These are phyloP conservation scores for Papilio polyxenes DNA, from an alignment of 1,140 invertebrate genomes.

Conservation along the genomic window DNA sequence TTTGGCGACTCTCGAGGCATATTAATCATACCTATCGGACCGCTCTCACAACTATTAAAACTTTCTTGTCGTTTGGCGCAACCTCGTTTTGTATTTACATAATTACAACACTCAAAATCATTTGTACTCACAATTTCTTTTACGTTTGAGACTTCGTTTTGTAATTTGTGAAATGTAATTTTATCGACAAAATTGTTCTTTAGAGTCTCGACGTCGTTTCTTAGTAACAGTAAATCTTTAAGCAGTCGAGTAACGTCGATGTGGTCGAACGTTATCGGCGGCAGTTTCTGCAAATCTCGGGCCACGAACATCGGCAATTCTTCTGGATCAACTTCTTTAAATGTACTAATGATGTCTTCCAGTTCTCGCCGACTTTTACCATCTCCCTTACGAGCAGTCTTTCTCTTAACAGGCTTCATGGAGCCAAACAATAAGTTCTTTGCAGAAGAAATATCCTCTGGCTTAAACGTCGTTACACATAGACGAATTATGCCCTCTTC, in stretches of 20 bases:
- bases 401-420: background rate
- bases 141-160: too few species aligned
- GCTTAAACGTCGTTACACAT: conserved; percentile 25
- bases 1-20: conserved; percentile 3
- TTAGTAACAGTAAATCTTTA: conserved; percentile 23
- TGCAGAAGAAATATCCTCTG: conserved; percentile 12
- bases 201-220: conserved; percentile 11
- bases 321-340: conserved; percentile 37
- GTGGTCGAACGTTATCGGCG: conserved; percentile 37
- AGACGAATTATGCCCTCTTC: conserved; percentile 38
- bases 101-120: conserved; percentile 22
- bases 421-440: conserved; percentile 34
- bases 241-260: conserved; percentile 31
- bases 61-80: background rate
- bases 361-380: conserved; percentile 36
- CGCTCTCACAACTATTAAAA: background rate
- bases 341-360: conserved; percentile 26
- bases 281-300: conserved; percentile 24
- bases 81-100: background rate
- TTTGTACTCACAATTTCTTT: background rate
- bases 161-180: too few species aligned
- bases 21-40: background rate
- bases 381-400: conserved; percentile 16
- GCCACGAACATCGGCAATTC: conserved; percentile 33
- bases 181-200: conserved; percentile 9